Percentiles rank a stretch among this genome's conserved stretches.
These are phyloP conservation scores for Cricetomys ansorgei DNA, from an alignment of 2,113 vertebrate species.

Conservation along the genomic window DNA sequence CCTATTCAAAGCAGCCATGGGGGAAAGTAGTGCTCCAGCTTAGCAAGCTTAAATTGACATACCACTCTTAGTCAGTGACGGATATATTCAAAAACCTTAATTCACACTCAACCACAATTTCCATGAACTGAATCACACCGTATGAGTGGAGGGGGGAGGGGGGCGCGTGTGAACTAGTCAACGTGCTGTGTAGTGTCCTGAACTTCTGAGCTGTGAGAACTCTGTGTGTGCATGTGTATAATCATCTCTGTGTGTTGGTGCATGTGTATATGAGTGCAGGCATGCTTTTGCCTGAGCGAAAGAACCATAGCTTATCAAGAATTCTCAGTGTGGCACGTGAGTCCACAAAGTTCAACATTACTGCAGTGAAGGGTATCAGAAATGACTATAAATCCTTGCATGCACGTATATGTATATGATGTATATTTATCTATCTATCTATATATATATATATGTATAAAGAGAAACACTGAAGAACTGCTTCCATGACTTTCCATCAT, in stretches of 20 bases:
- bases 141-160: background rate
- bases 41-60: conserved; percentile 44
- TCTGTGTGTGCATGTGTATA: background rate
- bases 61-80: conserved; percentile 27
- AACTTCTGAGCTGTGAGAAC: background rate
- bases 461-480: background rate
- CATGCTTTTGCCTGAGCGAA: background rate
- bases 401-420: background rate
- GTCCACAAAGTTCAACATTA: background rate
- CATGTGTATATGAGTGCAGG: too few relatives aligned
- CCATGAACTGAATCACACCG: conserved; percentile 19
- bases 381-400: background rate
- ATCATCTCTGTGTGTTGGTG: background rate
- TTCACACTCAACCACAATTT: conserved; percentile 48
- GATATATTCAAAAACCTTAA: conserved; percentile 20
- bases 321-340: background rate
- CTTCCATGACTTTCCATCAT: conserved; percentile 5
- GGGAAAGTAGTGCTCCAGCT: background rate
- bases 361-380: background rate
- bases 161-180: background rate
- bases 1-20: conserved; percentile 45
- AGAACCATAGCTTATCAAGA: background rate
- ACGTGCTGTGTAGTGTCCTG: background rate
- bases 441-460: background rate
- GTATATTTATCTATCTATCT: background rate